Conservation (phyloP, 2,113 vertebrate species). For the Stictonetta naevosa region DNA sequence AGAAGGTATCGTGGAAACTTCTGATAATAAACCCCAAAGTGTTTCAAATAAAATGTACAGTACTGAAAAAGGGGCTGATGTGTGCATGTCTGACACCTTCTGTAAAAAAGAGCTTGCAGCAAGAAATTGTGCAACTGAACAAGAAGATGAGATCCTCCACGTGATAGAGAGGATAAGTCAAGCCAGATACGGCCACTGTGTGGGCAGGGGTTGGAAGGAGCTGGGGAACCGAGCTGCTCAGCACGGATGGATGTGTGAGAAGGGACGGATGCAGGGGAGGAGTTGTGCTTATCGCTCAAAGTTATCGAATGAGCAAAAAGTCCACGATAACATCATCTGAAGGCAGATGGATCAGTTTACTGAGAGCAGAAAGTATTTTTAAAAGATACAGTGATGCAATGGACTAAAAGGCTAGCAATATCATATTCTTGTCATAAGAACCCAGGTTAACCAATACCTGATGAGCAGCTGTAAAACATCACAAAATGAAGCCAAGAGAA, state of each 20-base stretch:
- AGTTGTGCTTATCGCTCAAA: neutral
- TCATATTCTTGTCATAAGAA: conserved; percentile 27
- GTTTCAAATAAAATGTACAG: neutral
- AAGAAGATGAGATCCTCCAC: neutral
- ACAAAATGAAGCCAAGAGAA: conserved; percentile 21
- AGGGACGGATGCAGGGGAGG: neutral
- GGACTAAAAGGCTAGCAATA: neutral
- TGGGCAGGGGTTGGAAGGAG: conserved; percentile 7
- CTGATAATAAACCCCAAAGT: neutral
- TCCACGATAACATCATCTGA: conserved; percentile 14
- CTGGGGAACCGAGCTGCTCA: neutral
- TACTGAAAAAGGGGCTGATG: neutral
- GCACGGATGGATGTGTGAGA: fast-evolving
- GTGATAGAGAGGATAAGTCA: neutral
- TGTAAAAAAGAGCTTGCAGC: neutral
- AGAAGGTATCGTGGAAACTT: neutral
- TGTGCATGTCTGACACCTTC: neutral
- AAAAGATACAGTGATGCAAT: neutral
- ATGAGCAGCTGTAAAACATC: conserved; percentile 55
- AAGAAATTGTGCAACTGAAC: conserved; percentile 32
- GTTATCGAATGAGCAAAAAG: neutral
- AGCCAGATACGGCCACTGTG: neutral
- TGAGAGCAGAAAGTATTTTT: conserved; percentile 27
- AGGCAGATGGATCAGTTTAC: conserved; percentile 21
- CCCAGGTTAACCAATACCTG: neutral